Conservation (phyloP, 2,888 invertebrate genomes). For the Thecocarcelia acutangulata region DNA sequence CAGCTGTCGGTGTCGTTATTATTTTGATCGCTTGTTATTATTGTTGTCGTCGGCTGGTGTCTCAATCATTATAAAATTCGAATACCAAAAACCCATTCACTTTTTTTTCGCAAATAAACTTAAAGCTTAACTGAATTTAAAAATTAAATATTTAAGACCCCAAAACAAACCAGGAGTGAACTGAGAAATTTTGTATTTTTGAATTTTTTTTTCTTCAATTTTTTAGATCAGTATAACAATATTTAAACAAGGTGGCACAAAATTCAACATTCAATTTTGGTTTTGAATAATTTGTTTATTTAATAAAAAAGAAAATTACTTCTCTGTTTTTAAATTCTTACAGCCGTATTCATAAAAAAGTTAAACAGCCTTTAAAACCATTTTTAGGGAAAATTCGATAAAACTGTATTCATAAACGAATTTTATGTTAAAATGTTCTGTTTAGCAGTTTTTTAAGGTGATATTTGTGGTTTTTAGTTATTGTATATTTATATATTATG, state of each 20-base stretch:
- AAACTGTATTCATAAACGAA: too few relatives aligned
- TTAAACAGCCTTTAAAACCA: too few relatives aligned
- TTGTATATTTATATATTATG: too few relatives aligned
- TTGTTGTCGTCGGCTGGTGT: conserved; percentile 47
- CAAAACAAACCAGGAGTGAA: conserved; percentile 51
- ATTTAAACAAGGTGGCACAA: not conserved
- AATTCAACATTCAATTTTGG: too few relatives aligned
- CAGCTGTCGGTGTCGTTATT: conserved; percentile 10
- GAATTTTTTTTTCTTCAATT: conserved; percentile 14
- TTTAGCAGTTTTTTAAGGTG: too few relatives aligned
- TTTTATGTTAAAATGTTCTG: too few relatives aligned
- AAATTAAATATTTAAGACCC: conserved; percentile 19
- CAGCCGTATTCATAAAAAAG: too few relatives aligned
- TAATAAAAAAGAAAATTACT: too few relatives aligned
- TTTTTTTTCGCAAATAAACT: conserved; percentile 45
- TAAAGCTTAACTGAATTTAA: conserved; percentile 2
- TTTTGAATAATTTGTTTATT: too few relatives aligned
- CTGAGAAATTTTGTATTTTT: not conserved
- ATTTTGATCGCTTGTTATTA: conserved; percentile 39
- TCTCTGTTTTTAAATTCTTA: too few relatives aligned
- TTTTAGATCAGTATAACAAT: conserved; percentile 40
- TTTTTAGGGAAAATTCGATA: too few relatives aligned
- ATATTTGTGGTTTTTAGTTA: too few relatives aligned
- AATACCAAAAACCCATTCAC: conserved; percentile 65
- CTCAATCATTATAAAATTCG: conserved; percentile 63